Percentiles rank a stretch among this genome's conserved stretches.
Conservation (phyloP, 2,797 vertebrate species). For the Cuculus canorus region DNA sequence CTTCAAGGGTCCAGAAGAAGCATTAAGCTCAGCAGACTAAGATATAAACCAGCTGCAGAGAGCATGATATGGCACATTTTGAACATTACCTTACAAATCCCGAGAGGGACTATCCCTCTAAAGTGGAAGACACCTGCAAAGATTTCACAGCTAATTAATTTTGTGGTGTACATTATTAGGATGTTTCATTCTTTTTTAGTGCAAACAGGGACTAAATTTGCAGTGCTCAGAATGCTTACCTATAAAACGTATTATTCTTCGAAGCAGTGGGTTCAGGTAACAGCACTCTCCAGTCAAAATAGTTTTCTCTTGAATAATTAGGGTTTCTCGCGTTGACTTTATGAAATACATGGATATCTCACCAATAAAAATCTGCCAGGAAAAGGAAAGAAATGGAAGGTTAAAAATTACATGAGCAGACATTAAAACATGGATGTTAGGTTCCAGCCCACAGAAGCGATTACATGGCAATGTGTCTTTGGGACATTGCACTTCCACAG, state of each 20-base stretch:
- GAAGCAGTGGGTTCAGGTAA: constrained; percentile 94
- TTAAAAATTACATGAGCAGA: constrained; percentile 12
- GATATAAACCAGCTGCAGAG: not conserved
- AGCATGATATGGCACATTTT: constrained; percentile 26
- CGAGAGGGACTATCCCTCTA: not conserved
- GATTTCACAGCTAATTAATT: constrained; percentile 39
- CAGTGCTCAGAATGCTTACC: constrained; percentile 79
- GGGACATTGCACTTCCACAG: not conserved
- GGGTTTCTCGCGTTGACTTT: constrained; percentile 92
- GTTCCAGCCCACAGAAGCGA: not conserved
- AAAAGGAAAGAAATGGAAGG: constrained; percentile 7
- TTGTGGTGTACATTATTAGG: not conserved
- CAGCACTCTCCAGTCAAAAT: constrained; percentile 97
- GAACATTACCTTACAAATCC: constrained; percentile 32
- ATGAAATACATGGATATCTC: constrained; percentile 97
- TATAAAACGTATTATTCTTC: constrained; percentile 93
- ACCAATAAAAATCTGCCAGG: constrained; percentile 91
- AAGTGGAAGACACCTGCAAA: constrained; percentile 40
- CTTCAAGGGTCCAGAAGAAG: constrained; percentile 33
- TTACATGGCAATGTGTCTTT: not conserved
- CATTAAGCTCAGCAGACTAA: constrained; percentile 28
- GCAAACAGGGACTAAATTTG: not conserved
- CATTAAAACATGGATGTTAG: not conserved
- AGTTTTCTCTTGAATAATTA: constrained; percentile 94
- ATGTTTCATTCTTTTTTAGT: not conserved